These are phyloP conservation scores for Agrilus planipennis DNA, from an alignment of 1,140 invertebrate genomes.

Conservation along the genomic window DNA sequence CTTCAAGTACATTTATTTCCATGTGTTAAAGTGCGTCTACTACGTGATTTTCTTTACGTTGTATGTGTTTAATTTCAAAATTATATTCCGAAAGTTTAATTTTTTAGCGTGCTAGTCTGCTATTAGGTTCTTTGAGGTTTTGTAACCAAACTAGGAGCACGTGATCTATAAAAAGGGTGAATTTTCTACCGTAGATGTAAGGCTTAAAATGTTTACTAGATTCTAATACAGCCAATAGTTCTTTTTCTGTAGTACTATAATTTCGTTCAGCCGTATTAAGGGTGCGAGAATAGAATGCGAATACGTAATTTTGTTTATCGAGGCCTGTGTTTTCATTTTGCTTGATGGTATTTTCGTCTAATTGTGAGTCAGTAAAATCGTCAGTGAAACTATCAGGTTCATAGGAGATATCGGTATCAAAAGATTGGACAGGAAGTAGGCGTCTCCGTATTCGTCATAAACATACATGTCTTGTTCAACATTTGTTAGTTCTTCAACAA, in stretches of 20 bases:
- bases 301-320: constrained; percentile 12
- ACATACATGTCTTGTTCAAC: too few species aligned
- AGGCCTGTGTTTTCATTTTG: constrained; percentile 19
- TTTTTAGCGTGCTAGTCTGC: constrained; percentile 33
- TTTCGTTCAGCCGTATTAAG: constrained; percentile 19
- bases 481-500: too few species aligned
- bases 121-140: constrained; percentile 23
- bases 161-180: constrained; percentile 26
- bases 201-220: constrained; percentile 33
- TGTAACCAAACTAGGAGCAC: constrained; percentile 7
- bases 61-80: constrained; percentile 29
- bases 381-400: too few species aligned
- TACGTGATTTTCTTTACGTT: constrained; percentile 20
- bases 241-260: constrained; percentile 23
- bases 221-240: constrained; percentile 30
- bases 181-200: constrained; percentile 27
- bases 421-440: too few species aligned
- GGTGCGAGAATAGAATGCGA: constrained; percentile 12
- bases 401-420: constrained; percentile 11
- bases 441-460: too few species aligned
- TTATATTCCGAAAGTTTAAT: constrained; percentile 22
- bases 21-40: constrained; percentile 27
- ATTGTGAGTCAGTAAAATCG: too few species aligned
- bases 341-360: too few species aligned
- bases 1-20: too few species aligned